Percentiles rank a stretch among this genome's conserved stretches.
Conservation (phyloP, 2,797 vertebrate species). For the Natrix natrix region DNA sequence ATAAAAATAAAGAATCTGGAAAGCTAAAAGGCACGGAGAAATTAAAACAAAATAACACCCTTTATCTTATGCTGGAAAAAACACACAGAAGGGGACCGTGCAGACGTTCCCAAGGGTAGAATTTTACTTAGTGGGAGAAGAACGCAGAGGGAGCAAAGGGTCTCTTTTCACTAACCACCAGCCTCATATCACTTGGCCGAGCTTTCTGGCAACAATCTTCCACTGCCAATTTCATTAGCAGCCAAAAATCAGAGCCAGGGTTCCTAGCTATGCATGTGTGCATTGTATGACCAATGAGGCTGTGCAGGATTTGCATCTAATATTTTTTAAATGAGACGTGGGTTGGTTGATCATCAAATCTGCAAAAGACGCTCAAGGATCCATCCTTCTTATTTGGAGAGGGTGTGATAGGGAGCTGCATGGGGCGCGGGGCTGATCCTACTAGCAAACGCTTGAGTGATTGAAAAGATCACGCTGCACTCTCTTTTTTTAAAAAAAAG, state of each 20-base stretch:
- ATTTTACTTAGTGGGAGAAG: background rate
- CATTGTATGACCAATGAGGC: too few species aligned
- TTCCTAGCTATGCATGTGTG: background rate
- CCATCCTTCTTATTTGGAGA: background rate
- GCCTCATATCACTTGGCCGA: too few species aligned
- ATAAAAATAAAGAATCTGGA: background rate
- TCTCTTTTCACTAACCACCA: background rate
- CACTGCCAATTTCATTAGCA: too few species aligned
- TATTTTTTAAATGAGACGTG: background rate
- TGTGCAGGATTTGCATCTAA: background rate
- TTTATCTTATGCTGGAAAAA: background rate
- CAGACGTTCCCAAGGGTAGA: background rate
- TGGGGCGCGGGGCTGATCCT: background rate
- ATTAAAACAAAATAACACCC: background rate
- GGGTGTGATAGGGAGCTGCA: background rate
- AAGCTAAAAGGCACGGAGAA: background rate
- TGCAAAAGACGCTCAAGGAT: background rate
- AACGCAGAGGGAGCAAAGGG: background rate
- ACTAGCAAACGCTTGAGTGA: background rate
- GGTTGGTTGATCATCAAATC: background rate
- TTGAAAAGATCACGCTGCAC: background rate
- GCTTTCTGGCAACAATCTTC: background rate
- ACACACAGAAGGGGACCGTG: background rate
- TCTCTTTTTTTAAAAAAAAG: background rate
- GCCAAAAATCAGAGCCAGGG: background rate